These are phyloP conservation scores for Malacosoma neustria DNA, from an alignment of 2,888 invertebrate genomes.

Conservation along the genomic window DNA sequence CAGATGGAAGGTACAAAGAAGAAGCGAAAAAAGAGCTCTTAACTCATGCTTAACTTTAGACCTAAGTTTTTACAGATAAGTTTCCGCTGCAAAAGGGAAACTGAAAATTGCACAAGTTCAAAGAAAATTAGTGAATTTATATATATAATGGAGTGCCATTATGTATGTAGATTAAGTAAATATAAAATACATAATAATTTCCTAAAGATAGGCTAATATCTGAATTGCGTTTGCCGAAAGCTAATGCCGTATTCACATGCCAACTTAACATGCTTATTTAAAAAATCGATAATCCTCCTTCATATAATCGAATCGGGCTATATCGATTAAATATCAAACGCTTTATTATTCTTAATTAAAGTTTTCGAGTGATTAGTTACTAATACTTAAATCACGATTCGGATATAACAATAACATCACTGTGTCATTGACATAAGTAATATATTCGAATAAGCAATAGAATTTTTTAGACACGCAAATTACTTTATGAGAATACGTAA, in stretches of 20 bases:
- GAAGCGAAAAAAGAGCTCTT: no score
- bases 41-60: no score
- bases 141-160: no score
- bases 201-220: constrained; percentile 52
- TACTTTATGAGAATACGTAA: constrained; percentile 48
- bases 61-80: no score
- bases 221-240: constrained; percentile 47
- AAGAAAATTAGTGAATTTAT: no score
- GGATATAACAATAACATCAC: constrained; percentile 18
- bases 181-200: constrained; percentile 30
- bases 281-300: constrained; percentile 32
- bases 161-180: no score
- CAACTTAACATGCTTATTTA: constrained; percentile 18
- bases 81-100: no score
- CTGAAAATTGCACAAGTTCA: no score
- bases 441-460: constrained; percentile 25
- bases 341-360: constrained; percentile 55
- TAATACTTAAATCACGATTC: constrained; percentile 23
- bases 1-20: no score
- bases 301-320: constrained; percentile 32
- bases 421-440: constrained; percentile 28
- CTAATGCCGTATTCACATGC: constrained; percentile 49
- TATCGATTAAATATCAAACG: constrained; percentile 34
- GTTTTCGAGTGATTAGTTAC: constrained; percentile 48
- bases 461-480: constrained; percentile 41